Evolutionary conservation across 53 echinoderm and acorn worm genomes (phyloP), one percentile per base, ranked within the genome.

Genomic region (Holothuria leucospilota): DNA sequence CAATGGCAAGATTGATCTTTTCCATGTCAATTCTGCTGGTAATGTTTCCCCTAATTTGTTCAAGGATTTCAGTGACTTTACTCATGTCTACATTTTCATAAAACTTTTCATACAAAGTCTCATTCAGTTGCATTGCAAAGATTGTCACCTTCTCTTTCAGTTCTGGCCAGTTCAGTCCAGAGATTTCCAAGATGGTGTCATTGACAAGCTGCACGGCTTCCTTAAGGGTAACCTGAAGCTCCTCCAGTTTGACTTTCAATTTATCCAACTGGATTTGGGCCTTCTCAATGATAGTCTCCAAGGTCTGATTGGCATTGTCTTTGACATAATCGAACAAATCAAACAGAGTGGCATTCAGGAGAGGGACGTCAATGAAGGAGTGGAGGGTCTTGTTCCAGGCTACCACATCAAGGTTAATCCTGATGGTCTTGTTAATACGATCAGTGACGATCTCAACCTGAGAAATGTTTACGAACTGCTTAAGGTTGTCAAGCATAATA

Each of bases 351-450:
- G 39, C 87, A 41, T 91, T 87, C 68, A 91, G 82, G 18, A 87
- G 63, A 75, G 86, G 82, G 18, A 91, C 68, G 20, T 91, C 82
- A 53, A 91, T 82, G 26, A 73, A 83, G 38, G 86, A 56, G 39
- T 82, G 87, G 18, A 91, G 59, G 59, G 87, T 91, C 21, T 86
- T 64, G 62, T 91, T 91, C 87, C 82, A 87, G 16, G 41, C 87
- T 24, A 66, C 69, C 0, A 87, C 26, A 67, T 83, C 51, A 46
- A 83, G 65, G 68, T 23, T 67, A 64, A n/a, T 13, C 51, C 21
- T 83, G 39, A 67, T 39, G 63, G 84, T 83, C n/a, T 66, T 23
- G 84, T 83, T 83, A 15, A 67, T 51, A 9, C 39, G 65, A 21
- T 39, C 53, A 25, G 26, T 27, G 25, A 83, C 34, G 30, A 27